Base-by-base conservation (phyloP, 1,140 invertebrate species). In the Megalopta genalis region DNA sequence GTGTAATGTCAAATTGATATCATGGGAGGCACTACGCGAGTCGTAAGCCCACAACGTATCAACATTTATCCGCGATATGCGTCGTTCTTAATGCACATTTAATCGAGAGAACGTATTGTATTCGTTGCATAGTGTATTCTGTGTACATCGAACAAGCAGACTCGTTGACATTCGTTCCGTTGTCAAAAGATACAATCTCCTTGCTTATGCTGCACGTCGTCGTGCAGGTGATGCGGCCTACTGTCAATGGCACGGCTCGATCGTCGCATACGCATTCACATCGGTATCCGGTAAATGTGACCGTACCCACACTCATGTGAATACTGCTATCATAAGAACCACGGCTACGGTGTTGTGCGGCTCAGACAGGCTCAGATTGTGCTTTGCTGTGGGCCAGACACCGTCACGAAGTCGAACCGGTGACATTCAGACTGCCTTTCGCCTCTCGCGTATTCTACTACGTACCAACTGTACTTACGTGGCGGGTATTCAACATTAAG, bases 291-390 rank as follows among this genome's bases (percentile, higher is more conserved):
- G 25, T 52, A 39, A 7, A 25, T 49, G 74, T 25, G 52, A 46
- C 16, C 8, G 23, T 77, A 79, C 32, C 23, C 49, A 59, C 65
- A 72, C 75, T 46, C 60, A 72, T 37, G 21, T 37, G 49, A 64
- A 67, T 49, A 65, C 52, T 37, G 68, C 23, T 81, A 62, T 86
- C 76, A 86, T 87, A 87, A 86, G 79, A 86, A 23, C 65, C 37
- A 69, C n/a, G 42, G 69, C 66, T 77, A 77, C 79, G 65, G 71
- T 81, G 80, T 69, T 65, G 66, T 37, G 39, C 23, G 62, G 81
- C 62, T 86, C 87, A 89, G 87, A 88, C 37, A 6, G 78, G 81
- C 62, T 86, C 87, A 89, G 87, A 88, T 46, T 9, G 78, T 80
- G 49, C 60, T 63, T 66, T 42, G 49, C 70, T 67, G 65, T 73